These are phyloP conservation scores for Bungarus multicinctus DNA, from an alignment of 2,113 vertebrate species.

Conservation along the genomic window DNA sequence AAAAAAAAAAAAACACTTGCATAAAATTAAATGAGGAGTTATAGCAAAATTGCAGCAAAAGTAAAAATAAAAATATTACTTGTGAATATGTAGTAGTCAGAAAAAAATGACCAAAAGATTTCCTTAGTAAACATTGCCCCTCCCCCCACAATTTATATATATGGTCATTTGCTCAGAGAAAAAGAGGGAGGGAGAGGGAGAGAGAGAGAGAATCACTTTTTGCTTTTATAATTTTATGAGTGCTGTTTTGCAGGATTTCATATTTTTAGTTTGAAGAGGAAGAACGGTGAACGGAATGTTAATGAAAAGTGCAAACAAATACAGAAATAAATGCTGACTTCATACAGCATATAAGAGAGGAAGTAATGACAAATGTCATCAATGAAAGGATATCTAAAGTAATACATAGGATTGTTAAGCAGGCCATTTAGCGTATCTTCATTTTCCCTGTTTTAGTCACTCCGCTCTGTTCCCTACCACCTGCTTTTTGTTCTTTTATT, in stretches of 20 bases:
- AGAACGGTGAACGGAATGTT: not conserved
- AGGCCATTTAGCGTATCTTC: slow-evolving; percentile 8
- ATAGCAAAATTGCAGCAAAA: not conserved
- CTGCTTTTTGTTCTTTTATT: slow-evolving; percentile 38
- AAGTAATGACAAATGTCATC: slow-evolving; percentile 9
- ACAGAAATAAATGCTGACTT: not conserved
- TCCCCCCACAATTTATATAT: no score
- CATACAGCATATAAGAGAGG: not conserved
- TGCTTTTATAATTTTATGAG: not conserved
- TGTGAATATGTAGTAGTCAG: not conserved
- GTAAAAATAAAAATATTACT: not conserved
- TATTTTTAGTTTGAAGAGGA: not conserved
- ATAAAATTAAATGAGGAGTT: not conserved
- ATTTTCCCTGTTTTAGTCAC: slow-evolving; percentile 17
- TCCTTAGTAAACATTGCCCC: not conserved
- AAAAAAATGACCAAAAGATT: not conserved
- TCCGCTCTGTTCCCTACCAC: slow-evolving; percentile 33
- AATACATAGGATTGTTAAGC: not conserved
- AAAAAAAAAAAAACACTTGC: not conserved
- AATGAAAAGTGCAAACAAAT: not conserved
- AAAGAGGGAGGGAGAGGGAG: no score
- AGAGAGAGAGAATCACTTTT: not conserved
- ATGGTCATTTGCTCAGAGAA: no score
- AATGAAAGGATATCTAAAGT: not conserved
- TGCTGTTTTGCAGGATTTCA: not conserved